phyloP scores from a whole-genome alignment of 2,113 vertebrate genomes.

The Pomatorhinus ruficollis region DNA sequence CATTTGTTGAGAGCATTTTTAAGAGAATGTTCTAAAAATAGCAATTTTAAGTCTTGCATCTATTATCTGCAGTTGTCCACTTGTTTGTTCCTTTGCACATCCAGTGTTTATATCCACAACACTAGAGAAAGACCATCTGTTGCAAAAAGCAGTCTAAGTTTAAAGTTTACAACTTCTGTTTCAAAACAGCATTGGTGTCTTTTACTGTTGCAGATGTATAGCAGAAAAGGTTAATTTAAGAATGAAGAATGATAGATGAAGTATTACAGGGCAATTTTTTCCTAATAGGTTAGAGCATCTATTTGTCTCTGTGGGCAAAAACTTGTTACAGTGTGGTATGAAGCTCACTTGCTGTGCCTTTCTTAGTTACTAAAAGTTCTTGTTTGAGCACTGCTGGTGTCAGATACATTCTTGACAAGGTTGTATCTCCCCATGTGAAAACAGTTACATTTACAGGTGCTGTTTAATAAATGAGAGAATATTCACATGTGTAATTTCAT shows the following conservation, averaged over 20 bases:
- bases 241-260: neutral
- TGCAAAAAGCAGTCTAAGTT: neutral
- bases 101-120: neutral
- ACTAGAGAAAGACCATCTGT: neutral
- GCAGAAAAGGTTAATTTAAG: neutral
- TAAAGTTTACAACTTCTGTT: neutral
- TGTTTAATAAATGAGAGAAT: neutral
- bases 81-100: neutral
- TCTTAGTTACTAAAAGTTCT: neutral
- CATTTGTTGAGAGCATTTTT: neutral
- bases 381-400: neutral
- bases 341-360: neutral
- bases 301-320: neutral
- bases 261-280: neutral
- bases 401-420: neutral
- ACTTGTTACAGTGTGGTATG: neutral
- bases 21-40: neutral
- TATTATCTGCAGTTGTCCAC: neutral
- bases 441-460: neutral
- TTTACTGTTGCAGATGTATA: neutral
- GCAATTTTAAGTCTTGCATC: neutral
- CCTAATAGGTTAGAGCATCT: neutral
- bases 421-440: neutral
- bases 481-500: neutral
- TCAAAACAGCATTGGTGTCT: neutral